Evolutionary conservation across 2,797 vertebrate species (phyloP), one percentile per base, ranked within the genome.

Genomic region (Urocyon cinereoargenteus): DNA sequence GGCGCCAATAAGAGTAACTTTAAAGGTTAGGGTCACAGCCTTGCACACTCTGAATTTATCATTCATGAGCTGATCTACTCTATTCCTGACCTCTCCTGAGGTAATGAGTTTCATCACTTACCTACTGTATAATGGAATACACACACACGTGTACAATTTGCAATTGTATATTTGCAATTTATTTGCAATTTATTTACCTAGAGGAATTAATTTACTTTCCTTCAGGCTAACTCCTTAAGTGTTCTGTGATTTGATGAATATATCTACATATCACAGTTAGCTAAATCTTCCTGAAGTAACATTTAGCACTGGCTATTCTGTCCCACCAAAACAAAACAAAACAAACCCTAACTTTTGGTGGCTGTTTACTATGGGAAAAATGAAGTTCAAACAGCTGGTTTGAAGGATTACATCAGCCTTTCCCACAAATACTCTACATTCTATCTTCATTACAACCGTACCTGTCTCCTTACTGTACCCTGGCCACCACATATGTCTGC

Each of bases 171-270:
- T 34, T 11, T 13, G 26, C 10, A 81, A 90, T 83, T 93, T 92
- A 72, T 34, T 11, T 13, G 26, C 10, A 81, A 90, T 83, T 93
- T 92, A 68, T 91, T 95, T 87, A 94, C 68, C 92, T 70, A 51
- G 2, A 2, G 24, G 53, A 68, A 83, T 28, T 70, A 53, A 93
- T 61, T 59, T 61, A 75, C 85, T 96, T 90, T 77, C 62, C 78
- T 81, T 24, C 70, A 86, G 53, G 57, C 19, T 90, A 75, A 91
- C 40, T 70, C 84, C 75, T 78, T 66, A 19, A 86, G 78, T 31
- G 26, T 86, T 68, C 55, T 86, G 66, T 92, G 82, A 85, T 84
- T 24, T 79, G 70, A 93, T 87, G 6, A 95, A 11, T 64, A 90
- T 22, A 14, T 64, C 70, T 79, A n/a, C 36, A 40, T 34, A 86